Percentiles rank a stretch among this genome's conserved stretches.
These are phyloP conservation scores for Microdon myrmicae DNA, from an alignment of 2,888 invertebrate species.

Conservation along the genomic window DNA sequence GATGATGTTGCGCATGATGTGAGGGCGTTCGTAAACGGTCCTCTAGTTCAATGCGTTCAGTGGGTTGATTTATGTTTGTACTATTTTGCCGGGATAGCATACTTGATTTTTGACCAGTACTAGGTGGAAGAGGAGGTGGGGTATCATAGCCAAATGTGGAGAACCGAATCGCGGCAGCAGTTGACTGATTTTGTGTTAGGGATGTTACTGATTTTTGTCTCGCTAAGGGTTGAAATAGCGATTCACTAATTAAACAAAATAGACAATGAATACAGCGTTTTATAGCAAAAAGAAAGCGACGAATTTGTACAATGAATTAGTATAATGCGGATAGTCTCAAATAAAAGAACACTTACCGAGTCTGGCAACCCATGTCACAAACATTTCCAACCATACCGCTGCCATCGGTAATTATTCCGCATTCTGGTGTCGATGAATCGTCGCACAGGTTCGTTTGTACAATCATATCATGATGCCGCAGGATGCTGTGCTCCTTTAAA, in stretches of 20 bases:
- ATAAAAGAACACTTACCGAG: conserved; percentile 73
- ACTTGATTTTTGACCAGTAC: conserved; percentile 26
- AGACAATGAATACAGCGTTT: no score
- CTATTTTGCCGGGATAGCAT: conserved; percentile 57
- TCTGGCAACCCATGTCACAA: conserved; percentile 83
- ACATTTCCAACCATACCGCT: conserved; percentile 67
- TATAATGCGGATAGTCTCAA: conserved; percentile 1
- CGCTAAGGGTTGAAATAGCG: conserved; percentile 60
- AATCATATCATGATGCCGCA: conserved; percentile 64
- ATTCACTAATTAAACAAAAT: conserved; percentile 59
- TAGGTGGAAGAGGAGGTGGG: conserved; percentile 53
- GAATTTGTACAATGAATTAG: no score
- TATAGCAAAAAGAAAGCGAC: no score
- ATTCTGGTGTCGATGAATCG: conserved; percentile 52
- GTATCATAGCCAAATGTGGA: conserved; percentile 66
- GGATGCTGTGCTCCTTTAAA: conserved; percentile 64
- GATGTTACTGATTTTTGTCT: conserved; percentile 64
- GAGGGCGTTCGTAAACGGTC: conserved; percentile 58
- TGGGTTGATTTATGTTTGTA: conserved; percentile 51
- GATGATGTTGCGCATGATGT: conserved; percentile 54
- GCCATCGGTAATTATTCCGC: conserved; percentile 42
- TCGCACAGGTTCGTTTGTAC: conserved; percentile 62
- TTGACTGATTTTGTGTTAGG: conserved; percentile 57
- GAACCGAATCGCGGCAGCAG: conserved; percentile 60
- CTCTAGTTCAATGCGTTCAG: conserved; percentile 62